These are phyloP conservation scores for Drosophila nebulosa DNA, from an alignment of 1,140 invertebrate species.

Conservation along the genomic window DNA sequence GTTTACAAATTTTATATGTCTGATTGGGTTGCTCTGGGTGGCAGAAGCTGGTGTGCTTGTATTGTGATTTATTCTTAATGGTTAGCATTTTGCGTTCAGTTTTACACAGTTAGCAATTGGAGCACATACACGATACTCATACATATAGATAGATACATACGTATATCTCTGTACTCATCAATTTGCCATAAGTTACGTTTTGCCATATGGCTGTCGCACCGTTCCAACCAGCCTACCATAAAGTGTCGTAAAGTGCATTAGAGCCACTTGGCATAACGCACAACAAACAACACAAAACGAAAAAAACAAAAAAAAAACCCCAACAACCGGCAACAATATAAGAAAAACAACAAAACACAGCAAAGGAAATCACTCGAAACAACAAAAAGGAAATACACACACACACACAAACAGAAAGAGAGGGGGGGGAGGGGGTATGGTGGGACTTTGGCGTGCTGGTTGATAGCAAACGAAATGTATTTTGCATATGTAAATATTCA, in stretches of 20 bases:
- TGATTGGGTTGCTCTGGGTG: too few relatives aligned
- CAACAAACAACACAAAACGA: slow-evolving; percentile 32
- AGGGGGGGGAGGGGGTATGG: neutral
- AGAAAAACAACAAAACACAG: slow-evolving; percentile 2
- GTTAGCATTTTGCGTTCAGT: neutral
- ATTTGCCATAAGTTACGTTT: slow-evolving; percentile 61
- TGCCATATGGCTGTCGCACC: slow-evolving; percentile 18
- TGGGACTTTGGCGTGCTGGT: neutral
- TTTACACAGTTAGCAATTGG: too few relatives aligned
- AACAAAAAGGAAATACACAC: slow-evolving; percentile 4
- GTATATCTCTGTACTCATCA: slow-evolving; percentile 35
- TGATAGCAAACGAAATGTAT: slow-evolving; percentile 26
- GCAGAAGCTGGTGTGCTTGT: neutral
- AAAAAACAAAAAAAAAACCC: too few relatives aligned
- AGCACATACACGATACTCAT: neutral
- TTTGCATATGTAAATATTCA: slow-evolving; percentile 69
- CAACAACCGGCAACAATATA: slow-evolving; percentile 34
- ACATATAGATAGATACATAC: neutral
- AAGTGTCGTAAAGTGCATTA: slow-evolving; percentile 79
- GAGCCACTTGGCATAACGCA: slow-evolving; percentile 69
- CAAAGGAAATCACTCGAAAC: neutral
- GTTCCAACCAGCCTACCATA: slow-evolving; percentile 51
- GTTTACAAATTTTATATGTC: neutral
- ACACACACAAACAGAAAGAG: neutral
- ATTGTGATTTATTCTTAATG: neutral